Evolutionary conservation across 2,888 invertebrate species (phyloP).

Genomic region (Volucella inflata): DNA sequence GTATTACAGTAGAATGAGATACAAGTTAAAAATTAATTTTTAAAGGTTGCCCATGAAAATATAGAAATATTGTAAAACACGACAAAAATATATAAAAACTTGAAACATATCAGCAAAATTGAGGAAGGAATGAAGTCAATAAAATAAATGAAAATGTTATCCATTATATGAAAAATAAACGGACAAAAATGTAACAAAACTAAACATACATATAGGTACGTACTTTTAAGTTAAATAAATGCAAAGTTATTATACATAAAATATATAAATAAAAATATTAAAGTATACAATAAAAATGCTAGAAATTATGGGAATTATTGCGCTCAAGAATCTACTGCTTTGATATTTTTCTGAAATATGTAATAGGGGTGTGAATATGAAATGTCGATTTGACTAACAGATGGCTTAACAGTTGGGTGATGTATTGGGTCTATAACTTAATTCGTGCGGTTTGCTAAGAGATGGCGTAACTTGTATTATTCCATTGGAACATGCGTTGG

Average conservation of each 20-base stretch:
- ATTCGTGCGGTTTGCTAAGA: too few species aligned
- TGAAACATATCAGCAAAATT: slow-evolving; percentile 68
- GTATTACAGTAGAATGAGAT: slow-evolving; percentile 47
- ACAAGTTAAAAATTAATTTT: slow-evolving; percentile 31
- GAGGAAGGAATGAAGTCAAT: slow-evolving; percentile 17
- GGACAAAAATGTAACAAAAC: slow-evolving; percentile 36
- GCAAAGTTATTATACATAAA: slow-evolving; percentile 51
- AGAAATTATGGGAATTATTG: not conserved
- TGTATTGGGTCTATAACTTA: too few species aligned
- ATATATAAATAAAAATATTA: slow-evolving; percentile 45
- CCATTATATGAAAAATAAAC: slow-evolving; percentile 23
- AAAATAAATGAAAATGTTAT: slow-evolving; percentile 51
- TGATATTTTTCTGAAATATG: not conserved
- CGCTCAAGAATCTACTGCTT: too few species aligned
- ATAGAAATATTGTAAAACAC: not conserved
- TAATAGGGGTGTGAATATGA: too few species aligned
- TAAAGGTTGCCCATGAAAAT: slow-evolving; percentile 20
- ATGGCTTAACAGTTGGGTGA: too few species aligned
- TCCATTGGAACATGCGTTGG: too few species aligned
- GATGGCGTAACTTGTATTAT: too few species aligned
- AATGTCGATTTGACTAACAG: too few species aligned
- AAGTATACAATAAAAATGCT: slow-evolving; percentile 64
- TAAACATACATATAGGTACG: slow-evolving; percentile 42
- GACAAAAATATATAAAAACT: slow-evolving; percentile 35
- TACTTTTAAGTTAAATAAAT: slow-evolving; percentile 22